Base-by-base conservation (phyloP, 2,888 invertebrate genomes). In the Isotomurus palustris region DNA sequence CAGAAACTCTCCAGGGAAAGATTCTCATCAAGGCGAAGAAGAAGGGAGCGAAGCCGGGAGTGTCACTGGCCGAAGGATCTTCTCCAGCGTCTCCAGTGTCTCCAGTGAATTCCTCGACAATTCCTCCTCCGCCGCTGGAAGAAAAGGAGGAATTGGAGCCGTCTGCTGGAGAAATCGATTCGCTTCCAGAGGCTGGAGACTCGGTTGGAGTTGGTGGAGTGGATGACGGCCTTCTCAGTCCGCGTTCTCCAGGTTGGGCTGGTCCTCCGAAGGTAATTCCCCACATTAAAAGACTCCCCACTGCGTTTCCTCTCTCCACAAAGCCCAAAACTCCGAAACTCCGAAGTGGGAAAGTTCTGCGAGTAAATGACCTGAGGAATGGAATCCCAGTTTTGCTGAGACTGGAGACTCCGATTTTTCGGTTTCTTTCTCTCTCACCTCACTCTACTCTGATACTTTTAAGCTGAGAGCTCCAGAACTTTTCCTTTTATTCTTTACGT, bases 1-100 rank as follows among this genome's bases (percentile, higher is more conserved):
- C 80, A 2, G 75, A 78, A 56, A 66, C 74, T 35, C 73, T 80
- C 25, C 76, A 75, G 64, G 72, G 74, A 28, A 78, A 77, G 71
- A 75, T 80, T 51, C 71, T 80, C 32, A 72, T 80, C 29, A 79
- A 79, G 74, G 79, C 73, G 17, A 73, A 72, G 60, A 73, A 72
- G 55, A 56, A 53, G 44, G 52, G 48, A 41, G 41, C 53, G 10
- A 54, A 52, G 40, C 47, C 57, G 17, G 55, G 54, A n/a, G 17
- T n/a, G 14, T 51, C 55, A 48, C 52, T n/a, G n/a, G n/a, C n/a
- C n/a, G n/a, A n/a, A n/a, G n/a, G n/a, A n/a, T n/a, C n/a, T n/a
- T n/a, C n/a, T n/a, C n/a, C n/a, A n/a, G n/a, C n/a, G n/a, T n/a
- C n/a, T n/a, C n/a, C n/a, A n/a, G n/a, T n/a, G n/a, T n/a, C n/a